Base-by-base conservation (phyloP, 2,888 invertebrate genomes). In the Cosmia pyralina region DNA sequence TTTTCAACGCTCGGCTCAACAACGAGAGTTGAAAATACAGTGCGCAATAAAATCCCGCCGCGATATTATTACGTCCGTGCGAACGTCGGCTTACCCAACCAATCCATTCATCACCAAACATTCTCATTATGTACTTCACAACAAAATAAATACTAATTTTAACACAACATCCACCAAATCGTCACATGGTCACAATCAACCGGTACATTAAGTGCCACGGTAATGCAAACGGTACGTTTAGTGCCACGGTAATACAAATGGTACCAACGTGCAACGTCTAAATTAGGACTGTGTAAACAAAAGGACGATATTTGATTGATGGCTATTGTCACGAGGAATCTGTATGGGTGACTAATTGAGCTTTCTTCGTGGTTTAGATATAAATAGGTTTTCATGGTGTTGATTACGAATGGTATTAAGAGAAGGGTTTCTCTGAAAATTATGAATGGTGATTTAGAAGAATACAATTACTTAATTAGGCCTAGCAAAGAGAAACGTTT, bases 171-270 rank as follows among this genome's bases (percentile, higher is more conserved):
- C 60, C 38, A 44, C 52, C 22, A 81, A 83, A 88, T 86, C 86
- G 83, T 87, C 92, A 92, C 86, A 85, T 92, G 92, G 83, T 88
- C 73, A 81, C 90, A 91, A 92, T 92, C 87, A 92, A 77, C 84
- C 81, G 91, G 88, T 79, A 89, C 91, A 90, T 92, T 92, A 87
- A 90, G 82, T 88, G 88, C 75, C 88, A 92, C 87, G 92, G 87
- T 86, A 64, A 71, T 84, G 90, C 79, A 62, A 80, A 66, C 46
- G 75, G 38, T 67, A 19, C 68, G 22, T 73, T 76, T 50, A 68
- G 57, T 77, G 34, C 2, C 58, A 69, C 69, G 58, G 74, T 69
- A 28, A 19, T 17, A 58, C 68, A 77, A 73, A 73, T 75, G 50
- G 77, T 57, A 48, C 63, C 15, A 38, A 62, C 15, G 6, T 19